Conservation (phyloP, 2,888 invertebrate species). For the Volucella inflata region DNA sequence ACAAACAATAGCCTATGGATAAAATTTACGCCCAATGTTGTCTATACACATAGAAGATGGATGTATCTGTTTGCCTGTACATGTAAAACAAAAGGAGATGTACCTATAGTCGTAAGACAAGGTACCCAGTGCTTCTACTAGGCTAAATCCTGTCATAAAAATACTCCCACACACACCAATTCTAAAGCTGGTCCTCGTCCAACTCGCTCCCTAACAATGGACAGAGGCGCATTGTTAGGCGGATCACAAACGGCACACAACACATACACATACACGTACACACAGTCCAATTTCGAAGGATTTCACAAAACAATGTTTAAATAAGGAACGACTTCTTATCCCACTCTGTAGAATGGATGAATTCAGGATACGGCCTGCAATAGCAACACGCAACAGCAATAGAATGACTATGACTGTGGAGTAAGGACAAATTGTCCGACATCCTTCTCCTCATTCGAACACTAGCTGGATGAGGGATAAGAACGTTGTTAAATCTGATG, state of each 20-base stretch:
- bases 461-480: slow-evolving; percentile 2
- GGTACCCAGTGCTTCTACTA: too few relatives aligned
- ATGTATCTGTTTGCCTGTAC: slow-evolving; percentile 10
- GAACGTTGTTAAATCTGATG: slow-evolving; percentile 22
- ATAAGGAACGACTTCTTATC: slow-evolving; percentile 7
- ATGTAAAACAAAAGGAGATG: too few relatives aligned
- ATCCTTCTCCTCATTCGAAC: not conserved
- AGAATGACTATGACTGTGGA: slow-evolving; percentile 3
- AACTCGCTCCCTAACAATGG: not conserved
- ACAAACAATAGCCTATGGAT: slow-evolving; percentile 41
- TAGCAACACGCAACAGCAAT: slow-evolving; percentile 23
- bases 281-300: slow-evolving; percentile 30
- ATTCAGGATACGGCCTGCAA: not conserved
- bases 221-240: slow-evolving; percentile 34
- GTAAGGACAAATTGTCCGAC: slow-evolving; percentile 3
- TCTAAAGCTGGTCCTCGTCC: not conserved
- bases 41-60: slow-evolving; percentile 16
- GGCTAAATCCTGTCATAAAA: slow-evolving; percentile 56
- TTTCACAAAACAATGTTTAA: slow-evolving; percentile 19
- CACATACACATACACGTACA: not conserved
- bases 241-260: slow-evolving; percentile 5
- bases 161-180: slow-evolving; percentile 6
- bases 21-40: slow-evolving; percentile 16
- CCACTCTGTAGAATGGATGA: not conserved
- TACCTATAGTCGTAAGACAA: too few relatives aligned